Percentiles rank a stretch among this genome's conserved stretches.
Evolutionary conservation across 2,888 invertebrate species (phyloP).

Genomic region (Isotomurus palustris): DNA sequence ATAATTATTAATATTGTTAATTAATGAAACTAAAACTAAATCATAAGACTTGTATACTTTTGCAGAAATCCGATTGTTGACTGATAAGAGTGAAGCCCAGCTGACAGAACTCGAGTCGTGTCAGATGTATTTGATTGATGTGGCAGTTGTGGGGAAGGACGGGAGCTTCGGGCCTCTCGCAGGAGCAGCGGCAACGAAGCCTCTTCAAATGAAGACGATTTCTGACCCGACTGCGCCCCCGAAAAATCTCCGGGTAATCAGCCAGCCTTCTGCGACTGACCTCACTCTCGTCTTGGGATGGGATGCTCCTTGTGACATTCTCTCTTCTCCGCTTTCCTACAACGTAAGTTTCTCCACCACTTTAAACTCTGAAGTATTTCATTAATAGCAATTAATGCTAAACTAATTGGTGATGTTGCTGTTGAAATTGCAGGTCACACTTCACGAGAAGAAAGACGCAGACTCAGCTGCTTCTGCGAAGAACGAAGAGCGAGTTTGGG

Average conservation of each 20-base stretch:
- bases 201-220: conserved; percentile 56
- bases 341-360: conserved; percentile 55
- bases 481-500: too few species aligned
- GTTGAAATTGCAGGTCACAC: background rate
- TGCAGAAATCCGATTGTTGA: conserved; percentile 9
- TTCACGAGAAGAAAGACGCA: too few species aligned
- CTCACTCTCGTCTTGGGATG: conserved; percentile 61
- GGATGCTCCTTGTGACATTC: conserved; percentile 64
- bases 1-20: background rate
- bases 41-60: too few species aligned
- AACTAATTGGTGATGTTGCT: background rate
- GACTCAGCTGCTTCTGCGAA: too few species aligned
- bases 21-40: background rate
- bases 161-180: conserved; percentile 61
- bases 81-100: conserved; percentile 50
- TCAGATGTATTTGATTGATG: conserved; percentile 66
- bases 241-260: conserved; percentile 58
- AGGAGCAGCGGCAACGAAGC: too few species aligned
- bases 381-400: too few species aligned
- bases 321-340: conserved; percentile 56
- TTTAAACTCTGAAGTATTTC: too few species aligned
- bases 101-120: conserved; percentile 66
- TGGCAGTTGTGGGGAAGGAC: conserved; percentile 61
- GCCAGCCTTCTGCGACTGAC: conserved; percentile 37
- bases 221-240: conserved; percentile 65